These are phyloP conservation scores for Panulirus ornatus DNA, from an alignment of 1,140 invertebrate genomes.

Conservation along the genomic window DNA sequence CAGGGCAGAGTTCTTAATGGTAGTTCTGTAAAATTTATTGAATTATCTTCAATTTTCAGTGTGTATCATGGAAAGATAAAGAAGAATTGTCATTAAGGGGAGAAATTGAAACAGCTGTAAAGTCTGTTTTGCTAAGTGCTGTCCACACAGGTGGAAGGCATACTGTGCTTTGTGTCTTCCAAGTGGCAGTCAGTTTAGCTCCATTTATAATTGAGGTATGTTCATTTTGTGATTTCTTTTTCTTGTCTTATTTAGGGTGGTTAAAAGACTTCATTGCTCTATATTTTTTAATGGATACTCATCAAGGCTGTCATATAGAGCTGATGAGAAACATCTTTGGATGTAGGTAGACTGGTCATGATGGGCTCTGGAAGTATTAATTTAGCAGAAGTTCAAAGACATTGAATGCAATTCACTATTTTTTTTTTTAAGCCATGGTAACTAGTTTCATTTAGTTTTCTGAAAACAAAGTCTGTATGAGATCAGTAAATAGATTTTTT, in stretches of 20 bases:
- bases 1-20: neutral
- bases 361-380: too few relatives aligned
- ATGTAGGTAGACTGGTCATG: too few relatives aligned
- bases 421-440: too few relatives aligned
- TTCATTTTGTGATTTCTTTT: neutral
- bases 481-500: too few relatives aligned
- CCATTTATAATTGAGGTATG: conserved; percentile 29
- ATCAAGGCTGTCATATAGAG: too few relatives aligned
- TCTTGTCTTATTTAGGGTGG: neutral
- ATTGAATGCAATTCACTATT: too few relatives aligned
- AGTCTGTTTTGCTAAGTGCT: neutral
- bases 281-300: too few relatives aligned
- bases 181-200: conserved; percentile 9
- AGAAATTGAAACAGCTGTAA: neutral
- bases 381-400: too few relatives aligned
- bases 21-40: neutral
- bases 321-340: too few relatives aligned
- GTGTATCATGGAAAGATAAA: neutral
- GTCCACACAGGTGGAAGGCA: neutral
- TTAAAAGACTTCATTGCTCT: neutral
- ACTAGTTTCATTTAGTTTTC: too few relatives aligned
- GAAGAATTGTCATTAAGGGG: neutral
- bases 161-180: conserved; percentile 22
- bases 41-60: neutral
- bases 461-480: too few relatives aligned